phyloP scores from a whole-genome alignment of 2,113 vertebrate species.

The Austrofundulus limnaeus region DNA sequence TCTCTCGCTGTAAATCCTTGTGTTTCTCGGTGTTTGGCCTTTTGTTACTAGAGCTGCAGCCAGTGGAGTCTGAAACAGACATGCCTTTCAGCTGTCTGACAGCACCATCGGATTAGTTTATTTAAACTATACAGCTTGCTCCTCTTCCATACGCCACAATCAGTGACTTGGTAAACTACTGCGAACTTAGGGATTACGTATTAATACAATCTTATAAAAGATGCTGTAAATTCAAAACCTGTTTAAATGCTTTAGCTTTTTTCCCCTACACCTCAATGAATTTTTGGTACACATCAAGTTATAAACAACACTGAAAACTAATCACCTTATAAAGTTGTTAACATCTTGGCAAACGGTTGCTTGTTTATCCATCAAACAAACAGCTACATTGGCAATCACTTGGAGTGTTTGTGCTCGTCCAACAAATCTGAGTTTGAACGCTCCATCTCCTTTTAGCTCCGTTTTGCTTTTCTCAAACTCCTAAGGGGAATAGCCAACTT shows the following conservation, averaged over 20 bases:
- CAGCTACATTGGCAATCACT: conserved; percentile 8
- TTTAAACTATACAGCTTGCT: not conserved
- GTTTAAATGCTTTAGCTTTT: not conserved
- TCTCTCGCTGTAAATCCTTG: conserved; percentile 20
- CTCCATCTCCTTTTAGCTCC: not conserved
- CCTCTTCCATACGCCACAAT: not conserved
- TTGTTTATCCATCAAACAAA: conserved; percentile 17
- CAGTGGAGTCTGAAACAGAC: conserved; percentile 4
- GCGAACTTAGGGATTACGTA: too few relatives aligned
- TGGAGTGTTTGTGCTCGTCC: conserved; percentile 2
- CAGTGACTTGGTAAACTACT: too few relatives aligned
- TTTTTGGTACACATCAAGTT: not conserved
- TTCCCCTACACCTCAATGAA: not conserved
- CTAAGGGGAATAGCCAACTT: conserved; percentile 2
- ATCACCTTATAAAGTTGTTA: conserved; percentile 13
- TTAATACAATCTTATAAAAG: too few relatives aligned
- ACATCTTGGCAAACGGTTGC: conserved; percentile 11
- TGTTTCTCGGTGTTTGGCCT: conserved; percentile 19
- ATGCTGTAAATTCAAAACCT: too few relatives aligned
- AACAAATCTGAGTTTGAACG: conserved; percentile 16
- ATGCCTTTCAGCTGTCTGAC: conserved; percentile 7
- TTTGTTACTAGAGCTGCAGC: not conserved
- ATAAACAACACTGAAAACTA: not conserved
- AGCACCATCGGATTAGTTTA: conserved; percentile 2
- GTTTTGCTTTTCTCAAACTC: not conserved